These are phyloP conservation scores for Drosophila affinis DNA, from an alignment of 2,888 invertebrate species.

Conservation along the genomic window DNA sequence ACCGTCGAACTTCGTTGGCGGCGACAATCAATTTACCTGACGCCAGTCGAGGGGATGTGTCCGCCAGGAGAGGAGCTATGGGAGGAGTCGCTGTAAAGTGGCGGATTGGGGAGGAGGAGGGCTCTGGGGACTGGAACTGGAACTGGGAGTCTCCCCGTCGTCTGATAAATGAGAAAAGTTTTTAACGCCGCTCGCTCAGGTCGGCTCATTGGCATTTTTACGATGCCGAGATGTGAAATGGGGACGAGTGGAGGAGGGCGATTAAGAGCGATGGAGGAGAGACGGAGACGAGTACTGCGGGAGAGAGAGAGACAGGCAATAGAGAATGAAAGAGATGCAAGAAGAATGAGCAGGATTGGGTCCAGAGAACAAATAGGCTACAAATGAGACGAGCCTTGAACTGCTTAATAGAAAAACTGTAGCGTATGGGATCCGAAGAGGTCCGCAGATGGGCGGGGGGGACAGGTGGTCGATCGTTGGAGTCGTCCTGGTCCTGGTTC, in stretches of 20 bases:
- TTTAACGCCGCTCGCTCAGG: constrained; percentile 71
- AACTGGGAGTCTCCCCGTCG: constrained; percentile 34
- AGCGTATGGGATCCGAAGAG: constrained; percentile 59
- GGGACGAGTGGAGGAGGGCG: neutral
- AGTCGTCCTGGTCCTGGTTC: neutral
- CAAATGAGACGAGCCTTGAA: constrained; percentile 70
- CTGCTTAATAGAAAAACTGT: constrained; percentile 72
- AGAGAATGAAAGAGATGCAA: neutral
- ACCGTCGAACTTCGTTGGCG: constrained; percentile 67
- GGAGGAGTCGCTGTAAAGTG: neutral
- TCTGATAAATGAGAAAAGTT: constrained; percentile 77
- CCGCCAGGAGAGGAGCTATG: neutral
- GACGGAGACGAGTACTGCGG: too few species aligned
- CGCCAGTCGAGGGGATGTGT: constrained; percentile 28
- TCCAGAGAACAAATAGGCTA: constrained; percentile 68
- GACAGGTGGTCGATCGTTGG: constrained; percentile 13
- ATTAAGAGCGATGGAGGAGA: constrained; percentile 12
- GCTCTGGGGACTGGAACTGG: neutral
- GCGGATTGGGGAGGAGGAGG: neutral
- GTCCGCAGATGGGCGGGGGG: neutral
- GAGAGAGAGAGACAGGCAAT: neutral
- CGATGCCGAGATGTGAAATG: constrained; percentile 52
- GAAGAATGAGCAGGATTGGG: neutral
- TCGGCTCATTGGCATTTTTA: constrained; percentile 76
- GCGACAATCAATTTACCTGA: constrained; percentile 74